phyloP scores from a whole-genome alignment of 2,113 vertebrate species.

The Orientallactaga bullata region DNA sequence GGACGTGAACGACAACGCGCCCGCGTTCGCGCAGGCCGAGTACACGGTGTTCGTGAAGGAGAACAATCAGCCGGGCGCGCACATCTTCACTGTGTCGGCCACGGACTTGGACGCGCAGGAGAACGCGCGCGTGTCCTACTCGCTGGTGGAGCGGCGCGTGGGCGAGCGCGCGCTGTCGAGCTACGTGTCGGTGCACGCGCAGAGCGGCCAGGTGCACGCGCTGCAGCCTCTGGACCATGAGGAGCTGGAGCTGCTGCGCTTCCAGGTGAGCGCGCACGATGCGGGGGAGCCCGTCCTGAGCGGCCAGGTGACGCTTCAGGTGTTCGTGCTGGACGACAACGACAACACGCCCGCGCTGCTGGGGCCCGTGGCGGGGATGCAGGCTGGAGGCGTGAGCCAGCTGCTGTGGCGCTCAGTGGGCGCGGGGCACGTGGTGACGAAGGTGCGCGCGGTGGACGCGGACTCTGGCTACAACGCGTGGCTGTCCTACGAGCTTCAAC shows the following conservation, averaged over 20 bases:
- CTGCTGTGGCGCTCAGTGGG: slow-evolving; percentile 33
- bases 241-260: no score
- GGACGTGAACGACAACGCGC: slow-evolving; percentile 87
- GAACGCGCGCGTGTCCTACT: slow-evolving; percentile 81
- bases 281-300: neutral
- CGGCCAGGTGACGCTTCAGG: slow-evolving; percentile 16
- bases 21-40: slow-evolving; percentile 81
- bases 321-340: slow-evolving; percentile 1
- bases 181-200: neutral
- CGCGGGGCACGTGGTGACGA: neutral
- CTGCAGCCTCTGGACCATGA: no score
- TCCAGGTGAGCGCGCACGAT: slow-evolving; percentile 14
- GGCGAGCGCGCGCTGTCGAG: neutral
- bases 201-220: neutral
- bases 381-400: neutral
- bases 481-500: neutral
- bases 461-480: slow-evolving; percentile 29
- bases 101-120: slow-evolving; percentile 52
- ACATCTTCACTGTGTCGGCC: neutral
- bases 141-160: neutral
- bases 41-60: slow-evolving; percentile 84
- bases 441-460: neutral
- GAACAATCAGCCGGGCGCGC: slow-evolving; percentile 20
- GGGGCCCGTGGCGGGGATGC: slow-evolving; percentile 68
- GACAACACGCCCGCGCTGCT: slow-evolving; percentile 73